Evolutionary conservation across 2,888 invertebrate species (phyloP), one percentile per base, ranked within the genome.

Genomic region (Philonicus albiceps): DNA sequence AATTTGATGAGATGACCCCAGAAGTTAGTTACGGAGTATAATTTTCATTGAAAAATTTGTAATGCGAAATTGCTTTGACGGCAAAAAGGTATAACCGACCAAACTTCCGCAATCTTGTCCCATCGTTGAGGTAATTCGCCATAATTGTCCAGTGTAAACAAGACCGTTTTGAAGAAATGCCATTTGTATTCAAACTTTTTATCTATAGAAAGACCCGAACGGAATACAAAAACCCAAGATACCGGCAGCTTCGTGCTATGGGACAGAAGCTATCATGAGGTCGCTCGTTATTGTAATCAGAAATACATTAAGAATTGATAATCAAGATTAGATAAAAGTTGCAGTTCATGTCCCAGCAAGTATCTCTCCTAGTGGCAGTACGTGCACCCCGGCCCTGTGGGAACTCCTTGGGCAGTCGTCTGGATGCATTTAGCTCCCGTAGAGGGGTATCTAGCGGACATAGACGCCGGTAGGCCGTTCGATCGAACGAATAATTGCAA

Each of bases 221-320:
- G 16, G 37, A 34, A 37, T 76, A 76, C n/a, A 76, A 76, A 76
- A 76, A 76, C 34, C 6, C 19, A 6, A n/a, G 34, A 76, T 16
- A 13, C 27, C 49, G 40, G 49, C 78, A 78, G 49, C 16, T 78
- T 78, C 49, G 49, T 78, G 78, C 53, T 11, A 49, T 27, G 49
- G 27, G 78, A 78, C 78, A 78, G 78, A 49, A 78, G 78, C 78
- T 78, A 78, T 78, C 78, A 78, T 49, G 19, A 30, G 78, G 78
- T 78, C 78, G 78, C 78, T 78, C 81, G 64, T 83, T 83, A 83
- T 83, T 83, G 64, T 83, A 83, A 83, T 83, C 81, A 83, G 64
- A 83, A 83, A 64, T 83, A 64, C 64, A 55, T 64, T 83, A 83
- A 83, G 64, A 83, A 83, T 64, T 64, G 81, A 83, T 83, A 83